Evolutionary conservation across 1,140 invertebrate species (phyloP).

Genomic region (Triops cancriformis): DNA sequence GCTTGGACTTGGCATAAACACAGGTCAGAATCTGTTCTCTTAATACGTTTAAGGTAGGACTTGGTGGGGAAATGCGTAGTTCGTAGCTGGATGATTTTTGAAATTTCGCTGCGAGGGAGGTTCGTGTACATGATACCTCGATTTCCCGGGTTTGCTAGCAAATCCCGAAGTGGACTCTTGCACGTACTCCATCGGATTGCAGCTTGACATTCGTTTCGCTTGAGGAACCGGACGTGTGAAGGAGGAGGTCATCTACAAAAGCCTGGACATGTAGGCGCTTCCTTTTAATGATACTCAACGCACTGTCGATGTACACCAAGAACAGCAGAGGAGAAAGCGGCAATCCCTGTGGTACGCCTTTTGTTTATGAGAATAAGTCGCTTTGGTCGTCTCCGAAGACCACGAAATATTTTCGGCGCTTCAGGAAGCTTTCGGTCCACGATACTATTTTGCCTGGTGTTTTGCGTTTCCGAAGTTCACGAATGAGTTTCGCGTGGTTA

Average conservation of each 20-base stretch:
- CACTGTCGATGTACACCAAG: no score
- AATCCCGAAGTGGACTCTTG: background rate
- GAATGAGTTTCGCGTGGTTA: constrained; percentile 15
- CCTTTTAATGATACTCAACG: constrained; percentile 15
- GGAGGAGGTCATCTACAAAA: constrained; percentile 18
- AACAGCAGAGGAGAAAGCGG: constrained; percentile 5
- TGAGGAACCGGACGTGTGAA: background rate
- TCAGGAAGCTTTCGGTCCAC: no score
- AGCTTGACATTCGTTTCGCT: background rate
- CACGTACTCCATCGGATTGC: background rate
- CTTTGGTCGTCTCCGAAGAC: background rate
- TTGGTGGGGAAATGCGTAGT: background rate
- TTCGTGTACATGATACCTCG: background rate
- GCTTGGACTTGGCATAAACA: no score
- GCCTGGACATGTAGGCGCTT: constrained; percentile 9
- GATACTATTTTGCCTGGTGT: background rate
- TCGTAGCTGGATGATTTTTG: background rate
- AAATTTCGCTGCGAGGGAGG: background rate
- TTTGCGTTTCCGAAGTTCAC: background rate
- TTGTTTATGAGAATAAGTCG: background rate
- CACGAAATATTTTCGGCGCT: no score
- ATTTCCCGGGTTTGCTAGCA: background rate
- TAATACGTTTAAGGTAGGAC: background rate
- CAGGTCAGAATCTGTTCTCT: background rate
- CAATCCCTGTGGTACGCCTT: constrained; percentile 19